A percentile compares a stretch with the other conserved stretches of the same genome.
Conservation (phyloP, 2,888 invertebrate genomes). For the Hirtodrosophila duncani region DNA sequence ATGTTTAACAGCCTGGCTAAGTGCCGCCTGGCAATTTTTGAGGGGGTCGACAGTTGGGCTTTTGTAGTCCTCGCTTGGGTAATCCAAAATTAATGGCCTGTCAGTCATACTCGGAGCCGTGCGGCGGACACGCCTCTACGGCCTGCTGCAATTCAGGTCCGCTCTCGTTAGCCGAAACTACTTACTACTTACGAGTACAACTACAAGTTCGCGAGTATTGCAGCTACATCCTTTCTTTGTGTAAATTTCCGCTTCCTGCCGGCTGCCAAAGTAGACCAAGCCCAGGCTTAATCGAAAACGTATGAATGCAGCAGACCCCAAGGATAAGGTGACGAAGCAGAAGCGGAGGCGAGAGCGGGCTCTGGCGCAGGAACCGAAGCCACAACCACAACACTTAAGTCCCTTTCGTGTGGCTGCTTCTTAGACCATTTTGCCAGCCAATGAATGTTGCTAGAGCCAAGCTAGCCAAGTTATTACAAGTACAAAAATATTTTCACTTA, state of each 20-base stretch:
- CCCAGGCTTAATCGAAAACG: constrained; percentile 63
- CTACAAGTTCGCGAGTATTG: constrained; percentile 44
- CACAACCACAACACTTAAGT: constrained; percentile 54
- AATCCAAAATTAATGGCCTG: constrained; percentile 71
- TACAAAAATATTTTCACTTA: constrained; percentile 69
- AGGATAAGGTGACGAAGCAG: constrained; percentile 8
- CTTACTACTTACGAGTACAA: constrained; percentile 44
- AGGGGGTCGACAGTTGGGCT: constrained; percentile 24
- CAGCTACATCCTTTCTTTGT: constrained; percentile 70
- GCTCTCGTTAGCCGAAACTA: constrained; percentile 43
- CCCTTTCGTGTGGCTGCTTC: constrained; percentile 48
- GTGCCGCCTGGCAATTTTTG: constrained; percentile 46
- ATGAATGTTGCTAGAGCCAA: constrained; percentile 23
- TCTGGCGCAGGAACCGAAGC: constrained; percentile 10
- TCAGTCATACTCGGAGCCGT: constrained; percentile 57
- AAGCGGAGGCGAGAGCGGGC: not conserved
- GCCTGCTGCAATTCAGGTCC: constrained; percentile 54
- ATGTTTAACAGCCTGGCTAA: constrained; percentile 58
- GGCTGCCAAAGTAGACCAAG: constrained; percentile 33
- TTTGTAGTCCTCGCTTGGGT: constrained; percentile 44
- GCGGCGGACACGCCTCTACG: constrained; percentile 2
- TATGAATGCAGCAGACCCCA: constrained; percentile 55
- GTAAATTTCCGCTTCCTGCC: constrained; percentile 63
- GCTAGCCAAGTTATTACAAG: constrained; percentile 69
- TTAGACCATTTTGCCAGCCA: constrained; percentile 4